phyloP scores from a whole-genome alignment of 2,797 vertebrate species.

The Triplophysa bombifrons region DNA sequence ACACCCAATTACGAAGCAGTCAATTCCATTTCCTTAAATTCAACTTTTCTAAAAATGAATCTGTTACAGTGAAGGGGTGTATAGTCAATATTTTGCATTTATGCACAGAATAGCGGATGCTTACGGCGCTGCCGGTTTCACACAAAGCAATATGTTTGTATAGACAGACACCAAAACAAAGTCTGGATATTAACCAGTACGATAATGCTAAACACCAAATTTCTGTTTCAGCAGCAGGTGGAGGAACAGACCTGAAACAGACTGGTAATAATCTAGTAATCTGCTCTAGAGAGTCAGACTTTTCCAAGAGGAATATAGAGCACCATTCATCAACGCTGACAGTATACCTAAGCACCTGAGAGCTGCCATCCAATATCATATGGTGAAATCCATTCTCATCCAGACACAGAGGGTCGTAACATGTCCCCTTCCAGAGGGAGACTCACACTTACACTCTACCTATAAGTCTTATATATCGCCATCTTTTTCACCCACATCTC shows the following conservation, averaged over 20 bases:
- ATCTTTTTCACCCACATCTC: not conserved
- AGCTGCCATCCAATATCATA: conserved; percentile 33
- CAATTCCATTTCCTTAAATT: not conserved
- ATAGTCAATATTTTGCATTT: not conserved
- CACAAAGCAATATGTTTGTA: conserved; percentile 17
- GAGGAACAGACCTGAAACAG: conserved; percentile 47
- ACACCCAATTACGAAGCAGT: not conserved
- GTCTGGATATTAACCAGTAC: conserved; percentile 15
- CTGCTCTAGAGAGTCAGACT: conserved; percentile 31
- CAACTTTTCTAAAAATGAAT: not conserved
- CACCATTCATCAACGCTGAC: conserved; percentile 51
- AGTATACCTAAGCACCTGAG: conserved; percentile 47
- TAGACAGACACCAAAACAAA: conserved; percentile 18
- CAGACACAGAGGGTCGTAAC: conserved; percentile 28
- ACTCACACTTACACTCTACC: conserved; percentile 9
- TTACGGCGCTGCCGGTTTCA: not conserved
- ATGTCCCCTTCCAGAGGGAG: not conserved
- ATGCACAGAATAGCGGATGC: not conserved
- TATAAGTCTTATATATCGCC: not conserved
- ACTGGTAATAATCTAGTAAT: conserved; percentile 37
- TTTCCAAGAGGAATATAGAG: conserved; percentile 32
- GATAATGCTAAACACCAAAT: conserved; percentile 22
- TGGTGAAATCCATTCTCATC: conserved; percentile 39
- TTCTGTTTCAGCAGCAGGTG: conserved; percentile 43
- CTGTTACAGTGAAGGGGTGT: not conserved